These are phyloP conservation scores for Trematomus bernacchii DNA, from an alignment of 2,797 vertebrate genomes.

Conservation along the genomic window DNA sequence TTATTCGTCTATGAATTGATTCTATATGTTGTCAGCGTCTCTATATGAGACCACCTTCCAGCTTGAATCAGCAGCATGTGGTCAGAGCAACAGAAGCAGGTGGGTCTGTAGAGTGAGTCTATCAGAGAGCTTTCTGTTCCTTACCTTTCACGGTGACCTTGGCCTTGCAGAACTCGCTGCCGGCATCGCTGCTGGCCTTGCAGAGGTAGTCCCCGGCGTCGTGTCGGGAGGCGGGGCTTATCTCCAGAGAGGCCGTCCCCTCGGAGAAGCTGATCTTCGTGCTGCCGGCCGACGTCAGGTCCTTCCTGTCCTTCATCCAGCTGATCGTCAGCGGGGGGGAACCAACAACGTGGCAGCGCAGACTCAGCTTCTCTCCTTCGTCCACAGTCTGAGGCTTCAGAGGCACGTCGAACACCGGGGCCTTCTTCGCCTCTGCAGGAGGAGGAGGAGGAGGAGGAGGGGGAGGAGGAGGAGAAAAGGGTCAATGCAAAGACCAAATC, in stretches of 20 bases:
- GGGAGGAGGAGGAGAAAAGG: no score
- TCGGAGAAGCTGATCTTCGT: conserved; percentile 90
- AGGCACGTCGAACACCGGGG: conserved; percentile 93
- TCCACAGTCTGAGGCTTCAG: conserved; percentile 87
- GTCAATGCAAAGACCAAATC: no score
- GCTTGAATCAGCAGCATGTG: no score
- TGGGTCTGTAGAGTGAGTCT: no score
- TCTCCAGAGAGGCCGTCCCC: conserved; percentile 90
- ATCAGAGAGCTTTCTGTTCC: fast-evolving
- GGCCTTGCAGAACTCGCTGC: conserved; percentile 93
- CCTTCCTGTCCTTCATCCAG: conserved; percentile 96
- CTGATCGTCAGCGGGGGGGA: conserved; percentile 93
- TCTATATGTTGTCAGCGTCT: no score
- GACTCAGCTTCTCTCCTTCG: conserved; percentile 89
- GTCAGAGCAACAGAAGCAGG: no score
- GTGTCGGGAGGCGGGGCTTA: conserved; percentile 84
- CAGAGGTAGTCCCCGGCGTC: conserved; percentile 95
- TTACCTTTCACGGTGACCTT: conserved; percentile 94
- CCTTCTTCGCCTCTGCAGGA: conserved; percentile 90
- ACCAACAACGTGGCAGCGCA: conserved; percentile 90
- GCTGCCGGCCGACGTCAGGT: conserved; percentile 88
- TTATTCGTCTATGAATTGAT: no score
- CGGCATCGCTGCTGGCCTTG: conserved; percentile 93
- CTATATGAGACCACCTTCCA: no score
- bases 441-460: conserved; percentile 2